phyloP scores from a whole-genome alignment of 2,888 invertebrate species.

The Nomada fucata region DNA sequence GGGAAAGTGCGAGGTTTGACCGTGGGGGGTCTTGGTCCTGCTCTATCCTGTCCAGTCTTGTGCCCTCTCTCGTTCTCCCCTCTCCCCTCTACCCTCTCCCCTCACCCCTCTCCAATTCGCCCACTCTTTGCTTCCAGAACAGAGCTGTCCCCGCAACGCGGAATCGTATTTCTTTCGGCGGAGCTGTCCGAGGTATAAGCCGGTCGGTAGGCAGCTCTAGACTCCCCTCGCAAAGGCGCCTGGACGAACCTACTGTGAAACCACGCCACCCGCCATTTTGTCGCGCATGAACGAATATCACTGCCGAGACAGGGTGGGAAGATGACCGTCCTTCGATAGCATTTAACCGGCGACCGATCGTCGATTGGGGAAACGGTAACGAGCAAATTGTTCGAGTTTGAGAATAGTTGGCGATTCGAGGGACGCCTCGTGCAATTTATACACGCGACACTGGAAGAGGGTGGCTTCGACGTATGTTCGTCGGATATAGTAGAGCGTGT shows the following conservation, averaged over 20 bases:
- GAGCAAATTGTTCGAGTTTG: not conserved
- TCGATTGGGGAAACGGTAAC: not conserved
- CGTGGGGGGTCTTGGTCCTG: conserved; percentile 81
- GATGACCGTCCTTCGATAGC: not conserved
- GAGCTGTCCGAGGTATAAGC: conserved; percentile 53
- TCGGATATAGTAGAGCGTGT: no score
- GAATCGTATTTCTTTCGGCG: conserved; percentile 81
- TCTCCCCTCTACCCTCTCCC: no score
- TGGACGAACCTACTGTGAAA: conserved; percentile 32
- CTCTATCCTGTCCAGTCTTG: conserved; percentile 75
- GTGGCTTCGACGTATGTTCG: no score
- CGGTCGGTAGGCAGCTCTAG: conserved; percentile 67
- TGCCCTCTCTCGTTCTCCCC: conserved; percentile 67
- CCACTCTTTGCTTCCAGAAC: conserved; percentile 66
- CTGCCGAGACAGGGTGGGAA: conserved; percentile 3
- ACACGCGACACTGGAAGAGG: no score
- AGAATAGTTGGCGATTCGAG: not conserved
- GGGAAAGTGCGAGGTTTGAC: conserved; percentile 83
- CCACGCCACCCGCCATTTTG: conserved; percentile 54
- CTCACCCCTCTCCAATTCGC: conserved; percentile 59
- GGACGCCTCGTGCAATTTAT: not conserved
- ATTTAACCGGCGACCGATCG: not conserved
- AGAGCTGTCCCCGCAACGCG: conserved; percentile 74
- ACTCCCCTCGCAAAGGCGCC: conserved; percentile 64
- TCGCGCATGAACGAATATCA: conserved; percentile 52